phyloP scores from a whole-genome alignment of 2,888 invertebrate species.

The Drosophila subquinaria region DNA sequence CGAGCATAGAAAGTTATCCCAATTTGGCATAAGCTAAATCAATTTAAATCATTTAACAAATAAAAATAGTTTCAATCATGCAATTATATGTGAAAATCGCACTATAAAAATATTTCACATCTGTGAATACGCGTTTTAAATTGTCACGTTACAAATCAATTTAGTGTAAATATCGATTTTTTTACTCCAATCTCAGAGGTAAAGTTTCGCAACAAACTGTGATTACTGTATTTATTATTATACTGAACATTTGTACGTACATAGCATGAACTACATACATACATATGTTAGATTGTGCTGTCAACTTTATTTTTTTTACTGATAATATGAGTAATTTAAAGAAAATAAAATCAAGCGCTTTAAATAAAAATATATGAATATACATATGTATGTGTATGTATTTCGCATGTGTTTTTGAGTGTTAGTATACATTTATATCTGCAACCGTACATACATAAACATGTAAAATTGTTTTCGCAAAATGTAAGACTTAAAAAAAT shows the following conservation, averaged over 20 bases:
- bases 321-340: slow-evolving; percentile 14
- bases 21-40: slow-evolving; percentile 11
- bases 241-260: slow-evolving; percentile 9
- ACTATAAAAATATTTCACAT: neutral
- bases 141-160: neutral
- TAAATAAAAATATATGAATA: neutral
- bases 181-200: slow-evolving; percentile 32
- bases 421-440: slow-evolving; percentile 7
- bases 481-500: slow-evolving; percentile 5
- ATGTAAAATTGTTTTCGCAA: slow-evolving; percentile 2
- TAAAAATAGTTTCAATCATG: neutral
- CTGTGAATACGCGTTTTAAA: neutral
- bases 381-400: neutral
- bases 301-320: neutral
- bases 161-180: slow-evolving; percentile 40
- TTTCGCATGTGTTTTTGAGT: neutral
- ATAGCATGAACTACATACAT: neutral
- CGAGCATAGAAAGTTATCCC: neutral
- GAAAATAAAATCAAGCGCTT: neutral
- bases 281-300: slow-evolving; percentile 2
- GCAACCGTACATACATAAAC: slow-evolving; percentile 9
- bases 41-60: slow-evolving; percentile 15
- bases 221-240: slow-evolving; percentile 10
- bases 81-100: neutral
- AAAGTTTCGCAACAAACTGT: slow-evolving; percentile 26